Evolutionary conservation across 2,888 invertebrate genomes (phyloP).

Genomic region (Morpho helenor): DNA sequence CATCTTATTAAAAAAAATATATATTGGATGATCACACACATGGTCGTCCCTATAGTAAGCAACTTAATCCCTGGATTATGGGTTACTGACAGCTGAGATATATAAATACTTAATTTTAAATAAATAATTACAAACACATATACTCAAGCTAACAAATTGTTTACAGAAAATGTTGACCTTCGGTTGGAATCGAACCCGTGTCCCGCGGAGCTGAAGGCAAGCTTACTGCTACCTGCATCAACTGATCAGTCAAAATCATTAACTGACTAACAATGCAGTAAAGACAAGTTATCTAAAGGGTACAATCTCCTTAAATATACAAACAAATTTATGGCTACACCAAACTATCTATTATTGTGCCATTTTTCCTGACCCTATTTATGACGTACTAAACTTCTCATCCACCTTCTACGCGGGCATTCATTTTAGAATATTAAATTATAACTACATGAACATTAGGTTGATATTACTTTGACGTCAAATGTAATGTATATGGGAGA

Average conservation of each 20-base stretch:
- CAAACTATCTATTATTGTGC: constrained; percentile 23
- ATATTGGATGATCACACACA: no score
- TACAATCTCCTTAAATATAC: constrained; percentile 4
- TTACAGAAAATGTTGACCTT: no score
- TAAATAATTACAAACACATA: no score
- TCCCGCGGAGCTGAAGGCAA: no score
- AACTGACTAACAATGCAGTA: not conserved
- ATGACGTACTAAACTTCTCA: constrained; percentile 46
- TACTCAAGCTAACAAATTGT: no score
- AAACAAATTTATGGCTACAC: constrained; percentile 19
- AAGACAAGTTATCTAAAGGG: not conserved
- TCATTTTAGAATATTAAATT: constrained; percentile 20
- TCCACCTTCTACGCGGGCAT: constrained; percentile 19
- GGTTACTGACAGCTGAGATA: no score
- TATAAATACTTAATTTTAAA: no score
- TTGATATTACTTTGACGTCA: constrained; percentile 18
- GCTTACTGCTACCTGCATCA: no score
- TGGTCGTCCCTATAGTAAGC: no score
- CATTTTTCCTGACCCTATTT: constrained; percentile 45
- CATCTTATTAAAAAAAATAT: no score
- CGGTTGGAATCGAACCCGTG: no score
- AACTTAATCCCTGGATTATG: no score
- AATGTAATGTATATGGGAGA: constrained; percentile 19
- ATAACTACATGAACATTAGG: constrained; percentile 23
- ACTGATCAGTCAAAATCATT: not conserved